These are phyloP conservation scores for Scrobipalpa atriplicella DNA, from an alignment of 2,888 invertebrate species.

Conservation along the genomic window DNA sequence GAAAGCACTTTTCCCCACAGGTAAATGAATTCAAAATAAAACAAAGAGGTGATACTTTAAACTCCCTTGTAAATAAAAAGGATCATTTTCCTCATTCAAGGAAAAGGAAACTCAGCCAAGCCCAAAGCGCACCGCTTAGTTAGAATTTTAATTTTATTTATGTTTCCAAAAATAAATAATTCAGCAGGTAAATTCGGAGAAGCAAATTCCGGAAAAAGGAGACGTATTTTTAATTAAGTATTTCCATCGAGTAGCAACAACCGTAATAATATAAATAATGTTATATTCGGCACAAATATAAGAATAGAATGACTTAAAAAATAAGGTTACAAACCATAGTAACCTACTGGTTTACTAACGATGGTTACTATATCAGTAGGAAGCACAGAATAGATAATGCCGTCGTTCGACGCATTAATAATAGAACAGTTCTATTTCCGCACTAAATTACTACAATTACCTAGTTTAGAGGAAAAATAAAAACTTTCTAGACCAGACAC, in stretches of 20 bases:
- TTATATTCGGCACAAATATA: too few species aligned
- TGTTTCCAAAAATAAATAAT: constrained; percentile 50
- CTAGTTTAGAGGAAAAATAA: background rate
- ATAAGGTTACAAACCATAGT: too few species aligned
- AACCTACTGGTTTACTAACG: too few species aligned
- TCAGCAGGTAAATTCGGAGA: constrained; percentile 38
- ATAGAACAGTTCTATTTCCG: background rate
- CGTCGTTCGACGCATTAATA: too few species aligned
- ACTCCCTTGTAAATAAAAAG: background rate
- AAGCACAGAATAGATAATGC: too few species aligned
- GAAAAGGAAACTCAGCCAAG: background rate
- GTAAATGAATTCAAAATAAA: background rate
- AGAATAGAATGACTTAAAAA: too few species aligned
- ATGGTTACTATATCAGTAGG: too few species aligned
- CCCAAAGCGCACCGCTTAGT: background rate
- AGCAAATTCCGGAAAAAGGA: background rate
- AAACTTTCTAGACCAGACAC: constrained; percentile 44
- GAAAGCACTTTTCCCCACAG: too few species aligned
- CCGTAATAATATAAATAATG: too few species aligned
- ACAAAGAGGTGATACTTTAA: background rate
- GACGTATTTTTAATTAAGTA: background rate
- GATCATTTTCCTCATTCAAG: constrained; percentile 8
- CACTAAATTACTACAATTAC: background rate
- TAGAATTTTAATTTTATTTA: constrained; percentile 44
- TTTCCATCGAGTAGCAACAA: background rate